A percentile compares a stretch with the other conserved stretches of the same genome.
Conservation (phyloP, 2,797 vertebrate species). For the Epinephelus coioides region DNA sequence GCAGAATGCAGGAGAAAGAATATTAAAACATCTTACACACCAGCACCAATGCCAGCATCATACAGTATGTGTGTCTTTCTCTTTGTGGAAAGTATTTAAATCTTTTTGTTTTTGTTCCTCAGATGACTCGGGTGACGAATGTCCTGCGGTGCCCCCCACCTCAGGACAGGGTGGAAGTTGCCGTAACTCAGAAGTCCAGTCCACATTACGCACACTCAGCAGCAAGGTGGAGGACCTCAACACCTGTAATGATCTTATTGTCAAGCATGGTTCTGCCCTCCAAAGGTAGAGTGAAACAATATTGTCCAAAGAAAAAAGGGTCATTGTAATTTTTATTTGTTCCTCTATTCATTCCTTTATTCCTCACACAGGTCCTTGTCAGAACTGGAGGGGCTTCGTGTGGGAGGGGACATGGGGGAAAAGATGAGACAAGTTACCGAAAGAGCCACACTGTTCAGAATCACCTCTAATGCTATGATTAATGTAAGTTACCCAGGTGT, state of each 20-base stretch:
- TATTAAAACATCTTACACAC: background rate
- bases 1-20: background rate
- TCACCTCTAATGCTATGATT: slow-evolving; percentile 99
- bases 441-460: slow-evolving; percentile 95
- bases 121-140: slow-evolving; percentile 97
- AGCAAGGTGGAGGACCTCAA: slow-evolving; percentile 97
- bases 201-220: slow-evolving; percentile 91
- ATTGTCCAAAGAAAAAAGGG: background rate
- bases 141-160: slow-evolving; percentile 84
- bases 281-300: slow-evolving; percentile 84
- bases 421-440: slow-evolving; percentile 97
- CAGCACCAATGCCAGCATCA: background rate
- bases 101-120: slow-evolving; percentile 18
- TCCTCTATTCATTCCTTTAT: background rate
- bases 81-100: background rate
- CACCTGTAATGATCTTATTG: slow-evolving; percentile 97
- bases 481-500: slow-evolving; percentile 86
- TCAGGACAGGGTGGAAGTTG: slow-evolving; percentile 82
- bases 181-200: slow-evolving; percentile 94
- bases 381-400: slow-evolving; percentile 92
- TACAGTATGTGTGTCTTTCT: background rate
- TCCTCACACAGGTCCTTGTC: slow-evolving; percentile 91
- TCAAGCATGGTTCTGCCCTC: slow-evolving; percentile 96
- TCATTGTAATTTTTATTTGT: background rate
- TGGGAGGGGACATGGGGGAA: slow-evolving; percentile 90